Base-by-base conservation (phyloP, 1,140 invertebrate genomes). In the Neotoxoptera formosana region DNA sequence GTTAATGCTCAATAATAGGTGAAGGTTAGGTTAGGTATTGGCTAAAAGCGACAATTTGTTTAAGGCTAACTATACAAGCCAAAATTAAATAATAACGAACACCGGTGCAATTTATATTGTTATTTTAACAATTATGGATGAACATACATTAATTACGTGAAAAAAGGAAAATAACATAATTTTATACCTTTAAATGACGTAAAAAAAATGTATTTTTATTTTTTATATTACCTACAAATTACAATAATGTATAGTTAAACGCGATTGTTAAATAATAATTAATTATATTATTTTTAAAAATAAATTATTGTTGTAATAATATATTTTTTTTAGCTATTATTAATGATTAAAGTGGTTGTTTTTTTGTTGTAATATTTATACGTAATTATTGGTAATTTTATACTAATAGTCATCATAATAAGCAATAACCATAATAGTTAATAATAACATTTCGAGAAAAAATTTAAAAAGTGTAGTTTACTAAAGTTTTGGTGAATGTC, bases 11-110 rank as follows among this genome's bases (percentile, higher is more conserved):
- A 17, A 87, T 87, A 86, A 47, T 87, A 87, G 83, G 25, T 87
- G 84, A 87, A 87, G 84, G 84, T 87, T 87, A 87, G 23, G 23
- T 84, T 87, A 87, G 23, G 23, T 84, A 45, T 76, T 76, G 30
- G 60, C 60, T 76, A 76, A 76, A 67, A 76, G 17, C 60, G 17
- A 76, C 60, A 76, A 76, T 23, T 76, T 76, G n/a, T 76, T 76
- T 76, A 76, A 76, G 23, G 36, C 83, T 36, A 36, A 81, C 34
- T 41, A 41, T 41, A 41, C 2, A 41, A 41, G 41, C 41, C 41
- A 41, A 41, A 41, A 41, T 41, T 41, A 41, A 41, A 41, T 41
- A 41, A 41, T 41, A 41, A 84, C 45, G 83, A 84, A 45, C 11
- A 34, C 14, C 60, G 30, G 14, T 17, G 30, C 9, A n/a, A n/a